Evolutionary conservation across 2,113 vertebrate species (phyloP), one percentile per base, ranked within the genome.

Genomic region (Pelobates fuscus): DNA sequence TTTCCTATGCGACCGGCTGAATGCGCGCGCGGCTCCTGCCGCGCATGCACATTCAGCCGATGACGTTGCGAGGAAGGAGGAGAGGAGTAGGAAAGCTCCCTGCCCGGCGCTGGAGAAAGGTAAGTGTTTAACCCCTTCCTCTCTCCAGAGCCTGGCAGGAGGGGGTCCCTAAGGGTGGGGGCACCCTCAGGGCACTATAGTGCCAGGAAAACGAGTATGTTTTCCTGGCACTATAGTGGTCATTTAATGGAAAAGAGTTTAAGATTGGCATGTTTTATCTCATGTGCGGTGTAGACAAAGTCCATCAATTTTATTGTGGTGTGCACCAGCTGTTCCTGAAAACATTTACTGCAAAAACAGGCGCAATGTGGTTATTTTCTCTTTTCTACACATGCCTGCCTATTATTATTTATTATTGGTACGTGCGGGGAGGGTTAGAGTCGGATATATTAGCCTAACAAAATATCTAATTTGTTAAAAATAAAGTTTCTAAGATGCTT

Each of bases 391-490:
- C 52, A 67, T 25, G 14, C n/a, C n/a, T n/a, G n/a, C n/a, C n/a
- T n/a, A n/a, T n/a, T n/a, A n/a, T n/a, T n/a, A n/a, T n/a, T n/a
- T 66, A 66, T 44, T 59, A 59, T 58, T 43, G 70, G 79, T 44
- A 66, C 71, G 77, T 67, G 57, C 57, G 29, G 21, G 32, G 7
- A 76, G 14, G 20, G 77, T 64, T 52, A 60, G 41, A 21, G n/a
- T 7, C 77, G 7, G 21, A 70, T 62, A 10, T 15, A 44, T 67
- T 73, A 20, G 78, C 80, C 76, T 77, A 76, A 81, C 73, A 78
- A 69, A 8, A 61, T 60, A 75, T 80, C 57, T 71, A 15, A 62
- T 78, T 76, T 80, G 49, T 82, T 78, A 73, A 80, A 44, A 83
- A 81, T 82, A 81, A 80, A 79, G 5, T 64, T 37, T 80, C 25